A percentile compares a stretch with the other conserved stretches of the same genome.
Conservation (phyloP, 2,888 invertebrate species). For the Spodoptera picta region DNA sequence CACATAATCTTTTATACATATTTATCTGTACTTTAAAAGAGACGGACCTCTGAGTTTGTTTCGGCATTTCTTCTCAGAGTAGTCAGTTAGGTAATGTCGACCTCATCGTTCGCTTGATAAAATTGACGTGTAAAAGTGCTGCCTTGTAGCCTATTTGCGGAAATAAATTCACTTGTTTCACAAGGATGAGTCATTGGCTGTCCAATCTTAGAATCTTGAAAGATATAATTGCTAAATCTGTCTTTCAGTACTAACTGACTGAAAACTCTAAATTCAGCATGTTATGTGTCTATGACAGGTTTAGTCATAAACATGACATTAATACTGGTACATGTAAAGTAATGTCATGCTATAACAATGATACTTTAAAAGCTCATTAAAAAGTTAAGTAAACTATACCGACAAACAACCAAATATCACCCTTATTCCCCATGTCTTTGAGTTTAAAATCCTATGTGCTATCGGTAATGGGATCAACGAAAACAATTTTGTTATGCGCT, state of each 20-base stretch:
- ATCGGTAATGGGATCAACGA: conserved; percentile 8
- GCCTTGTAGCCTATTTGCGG: not conserved
- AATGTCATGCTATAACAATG: conserved; percentile 22
- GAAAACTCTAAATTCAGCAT: not conserved
- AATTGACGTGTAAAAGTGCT: too few relatives aligned
- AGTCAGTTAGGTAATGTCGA: too few relatives aligned
- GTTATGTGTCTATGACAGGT: conserved; percentile 1
- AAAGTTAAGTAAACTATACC: conserved; percentile 10
- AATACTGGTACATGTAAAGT: conserved; percentile 4
- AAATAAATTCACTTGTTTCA: not conserved
- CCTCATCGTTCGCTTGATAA: too few relatives aligned
- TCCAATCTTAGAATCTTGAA: too few relatives aligned
- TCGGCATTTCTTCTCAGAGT: too few relatives aligned
- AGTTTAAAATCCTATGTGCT: conserved; percentile 4
- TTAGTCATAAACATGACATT: not conserved
- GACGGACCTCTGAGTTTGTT: too few relatives aligned
- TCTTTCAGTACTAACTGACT: too few relatives aligned
- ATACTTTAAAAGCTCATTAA: conserved; percentile 34
- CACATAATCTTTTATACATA: too few relatives aligned
- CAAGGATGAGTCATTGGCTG: too few relatives aligned
- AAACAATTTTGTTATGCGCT: conserved; percentile 25
- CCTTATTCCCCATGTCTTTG: accelerated
- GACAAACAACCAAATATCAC: not conserved
- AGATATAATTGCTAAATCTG: too few relatives aligned
- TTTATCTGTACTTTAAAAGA: too few relatives aligned